Evolutionary conservation across 2,113 vertebrate genomes (phyloP).

Genomic region (Donacobius atricapilla): DNA sequence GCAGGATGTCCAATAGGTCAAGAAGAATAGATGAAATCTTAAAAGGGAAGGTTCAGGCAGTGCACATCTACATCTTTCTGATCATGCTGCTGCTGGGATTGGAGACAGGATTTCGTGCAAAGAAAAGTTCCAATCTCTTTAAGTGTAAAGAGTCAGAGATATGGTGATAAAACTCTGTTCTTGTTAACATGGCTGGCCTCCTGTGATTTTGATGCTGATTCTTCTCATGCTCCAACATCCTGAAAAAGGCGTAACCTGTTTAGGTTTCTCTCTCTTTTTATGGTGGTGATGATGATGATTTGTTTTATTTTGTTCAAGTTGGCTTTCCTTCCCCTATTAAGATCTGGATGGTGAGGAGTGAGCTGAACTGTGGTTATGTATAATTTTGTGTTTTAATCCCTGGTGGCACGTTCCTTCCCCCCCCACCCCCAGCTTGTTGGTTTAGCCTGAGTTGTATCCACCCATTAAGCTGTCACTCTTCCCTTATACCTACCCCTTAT

Average conservation of each 20-base stretch:
- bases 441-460: too few species aligned
- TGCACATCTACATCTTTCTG: slow-evolving; percentile 16
- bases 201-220: not conserved
- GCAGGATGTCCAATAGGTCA: slow-evolving; percentile 23
- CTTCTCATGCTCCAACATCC: not conserved
- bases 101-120: not conserved
- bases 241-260: not conserved
- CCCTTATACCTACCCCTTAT: too few species aligned
- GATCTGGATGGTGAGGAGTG: not conserved
- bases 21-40: slow-evolving; percentile 34
- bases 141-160: not conserved
- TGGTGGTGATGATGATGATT: not conserved
- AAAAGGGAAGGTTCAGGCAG: not conserved
- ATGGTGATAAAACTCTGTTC: not conserved
- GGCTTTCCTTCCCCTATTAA: not conserved
- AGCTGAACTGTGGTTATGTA: too few species aligned
- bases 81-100: not conserved
- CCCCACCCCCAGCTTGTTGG: too few species aligned
- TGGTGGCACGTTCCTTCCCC: too few species aligned
- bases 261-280: not conserved
- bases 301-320: not conserved
- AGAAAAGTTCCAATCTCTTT: not conserved
- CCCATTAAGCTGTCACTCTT: too few species aligned
- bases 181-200: not conserved
- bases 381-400: too few species aligned